phyloP scores from a whole-genome alignment of 2,113 vertebrate genomes.

The Channa argus region DNA sequence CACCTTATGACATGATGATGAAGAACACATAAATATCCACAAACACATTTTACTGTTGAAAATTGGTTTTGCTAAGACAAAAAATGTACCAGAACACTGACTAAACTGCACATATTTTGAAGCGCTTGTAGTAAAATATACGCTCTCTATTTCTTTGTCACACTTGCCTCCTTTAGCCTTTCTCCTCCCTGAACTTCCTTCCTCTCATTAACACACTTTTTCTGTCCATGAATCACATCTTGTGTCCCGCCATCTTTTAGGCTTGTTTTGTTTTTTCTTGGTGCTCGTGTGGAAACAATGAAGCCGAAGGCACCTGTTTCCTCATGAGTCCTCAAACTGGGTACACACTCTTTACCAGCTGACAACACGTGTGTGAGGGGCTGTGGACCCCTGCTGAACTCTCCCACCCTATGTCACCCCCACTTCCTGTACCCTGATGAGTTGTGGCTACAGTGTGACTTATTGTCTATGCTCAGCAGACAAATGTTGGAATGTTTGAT shows the following conservation, averaged over 20 bases:
- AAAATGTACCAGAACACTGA: neutral
- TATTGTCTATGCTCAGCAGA: slow-evolving; percentile 51
- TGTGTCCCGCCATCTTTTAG: slow-evolving; percentile 32
- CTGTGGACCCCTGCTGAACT: slow-evolving; percentile 64
- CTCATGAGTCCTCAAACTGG: slow-evolving; percentile 39
- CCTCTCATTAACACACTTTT: slow-evolving; percentile 64
- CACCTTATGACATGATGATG: neutral
- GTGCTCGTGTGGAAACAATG: slow-evolving; percentile 73
- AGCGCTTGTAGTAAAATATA: neutral
- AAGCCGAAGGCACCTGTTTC: slow-evolving; percentile 79
- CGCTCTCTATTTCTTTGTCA: neutral
- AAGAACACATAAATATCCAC: neutral
- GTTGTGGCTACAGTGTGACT: slow-evolving; percentile 46
- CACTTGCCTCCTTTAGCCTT: slow-evolving; percentile 41
- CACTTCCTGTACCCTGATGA: slow-evolving; percentile 69
- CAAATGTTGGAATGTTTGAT: slow-evolving; percentile 64
- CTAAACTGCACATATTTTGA: neutral
- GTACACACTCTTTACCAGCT: slow-evolving; percentile 18
- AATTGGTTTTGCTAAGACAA: neutral
- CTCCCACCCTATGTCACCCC: slow-evolving; percentile 69
- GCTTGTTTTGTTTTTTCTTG: slow-evolving; percentile 24
- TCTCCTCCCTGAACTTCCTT: slow-evolving; percentile 70
- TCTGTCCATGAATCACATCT: slow-evolving; percentile 62
- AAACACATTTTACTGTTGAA: neutral
- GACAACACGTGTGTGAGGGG: slow-evolving; percentile 34